Evolutionary conservation across 2,888 invertebrate genomes (phyloP), one percentile per base, ranked within the genome.

Genomic region (Hypolimnas misippus): DNA sequence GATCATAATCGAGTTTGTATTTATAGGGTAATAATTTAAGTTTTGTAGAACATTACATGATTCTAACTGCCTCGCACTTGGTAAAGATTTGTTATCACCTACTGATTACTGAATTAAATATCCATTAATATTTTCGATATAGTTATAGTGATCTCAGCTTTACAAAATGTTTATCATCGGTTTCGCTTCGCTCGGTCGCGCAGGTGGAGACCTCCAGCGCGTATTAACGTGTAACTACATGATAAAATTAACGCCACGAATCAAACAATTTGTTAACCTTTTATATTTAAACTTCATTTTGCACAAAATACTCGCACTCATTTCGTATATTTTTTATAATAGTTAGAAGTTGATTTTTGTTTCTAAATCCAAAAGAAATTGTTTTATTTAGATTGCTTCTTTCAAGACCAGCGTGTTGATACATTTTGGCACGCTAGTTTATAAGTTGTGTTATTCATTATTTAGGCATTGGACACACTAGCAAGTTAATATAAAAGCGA

Each of bases 201-300:
- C 44, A 44, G 40, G 19, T n/a, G 21, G 12, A n/a, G 12, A 4
- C 12, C 44, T 8, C 19, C 12, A 46, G 21, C 14, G 14, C 49
- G n/a, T 46, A 46, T 12, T 3, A 21, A 49, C 2, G n/a, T 14
- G n/a, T 12, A 8, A 25, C 25, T n/a, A 10, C 5, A 25, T 25
- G 21, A 49, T 49, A 5, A 19, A 17, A 46, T n/a, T 6, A 46
- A 46, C 12, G 19, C 10, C 19, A 49, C n/a, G 14, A 14, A 19
- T 25, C n/a, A 14, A 29, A 29, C 14, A 3, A 49, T 49, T 44
- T 49, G 49, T 49, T 49, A 29, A 49, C 49, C 25, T 49, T 29
- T 49, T 14, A 21, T 0, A 1, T 46, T 12, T 12, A 46, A 46
- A 12, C 42, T 19, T 46, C 16, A 46, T 29, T 14, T 25, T 6